A percentile compares a stretch with the other conserved stretches of the same genome.
These are phyloP conservation scores for Promerops cafer DNA, from an alignment of 2,113 vertebrate genomes.

Conservation along the genomic window DNA sequence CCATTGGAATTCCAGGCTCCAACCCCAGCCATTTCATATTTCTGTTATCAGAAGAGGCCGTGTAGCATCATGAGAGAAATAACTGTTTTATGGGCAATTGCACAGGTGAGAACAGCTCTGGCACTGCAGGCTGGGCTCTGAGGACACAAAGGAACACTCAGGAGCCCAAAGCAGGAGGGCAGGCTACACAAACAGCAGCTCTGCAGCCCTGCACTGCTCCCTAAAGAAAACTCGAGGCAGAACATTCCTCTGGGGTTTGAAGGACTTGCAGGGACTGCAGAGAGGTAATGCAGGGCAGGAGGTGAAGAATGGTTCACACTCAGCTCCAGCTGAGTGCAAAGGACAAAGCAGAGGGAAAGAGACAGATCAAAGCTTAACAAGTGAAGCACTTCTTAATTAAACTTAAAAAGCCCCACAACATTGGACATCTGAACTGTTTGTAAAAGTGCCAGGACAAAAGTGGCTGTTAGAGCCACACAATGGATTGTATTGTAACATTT, in stretches of 20 bases:
- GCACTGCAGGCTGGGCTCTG: not conserved
- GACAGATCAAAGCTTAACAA: not conserved
- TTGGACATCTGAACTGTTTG: not conserved
- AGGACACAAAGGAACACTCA: not conserved
- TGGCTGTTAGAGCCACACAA: not conserved
- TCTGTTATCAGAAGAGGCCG: not conserved
- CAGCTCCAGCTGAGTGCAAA: not conserved
- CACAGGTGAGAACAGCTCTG: not conserved
- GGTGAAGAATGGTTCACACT: not conserved
- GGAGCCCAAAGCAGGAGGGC: not conserved
- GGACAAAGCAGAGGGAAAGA: not conserved
- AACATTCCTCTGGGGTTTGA: not conserved
- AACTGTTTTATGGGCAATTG: not conserved
- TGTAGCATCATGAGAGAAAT: not conserved
- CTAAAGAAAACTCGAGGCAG: not conserved
- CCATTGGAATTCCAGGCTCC: not conserved
- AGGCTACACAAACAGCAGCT: not conserved
- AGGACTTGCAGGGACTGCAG: not conserved
- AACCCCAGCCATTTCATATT: not conserved
- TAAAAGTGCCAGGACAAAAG: not conserved
- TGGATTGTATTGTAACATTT: not conserved
- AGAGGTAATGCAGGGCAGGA: not conserved
- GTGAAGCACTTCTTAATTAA: not conserved
- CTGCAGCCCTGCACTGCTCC: not conserved
- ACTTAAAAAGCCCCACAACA: not conserved